These are phyloP conservation scores for Drosophila diplacantha DNA, from an alignment of 2,888 invertebrate genomes.

Conservation along the genomic window DNA sequence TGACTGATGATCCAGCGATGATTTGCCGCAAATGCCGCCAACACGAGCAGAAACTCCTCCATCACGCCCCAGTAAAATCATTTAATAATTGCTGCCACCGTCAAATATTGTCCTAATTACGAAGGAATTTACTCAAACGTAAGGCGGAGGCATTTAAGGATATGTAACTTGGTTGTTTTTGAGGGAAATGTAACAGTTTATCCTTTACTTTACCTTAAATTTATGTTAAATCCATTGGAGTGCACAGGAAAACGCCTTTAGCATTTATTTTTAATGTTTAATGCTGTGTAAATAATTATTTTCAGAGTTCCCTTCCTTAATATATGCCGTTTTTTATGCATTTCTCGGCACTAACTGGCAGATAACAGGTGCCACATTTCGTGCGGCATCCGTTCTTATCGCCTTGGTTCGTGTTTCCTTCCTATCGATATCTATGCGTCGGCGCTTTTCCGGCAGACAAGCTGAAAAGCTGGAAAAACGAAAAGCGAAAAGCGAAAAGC, in stretches of 20 bases:
- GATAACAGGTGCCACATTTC: constrained; percentile 51
- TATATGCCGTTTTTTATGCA: constrained; percentile 4
- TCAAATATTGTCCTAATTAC: constrained; percentile 20
- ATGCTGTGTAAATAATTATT: constrained; percentile 1
- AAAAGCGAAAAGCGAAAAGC: constrained; percentile 10
- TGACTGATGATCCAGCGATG: constrained; percentile 69
- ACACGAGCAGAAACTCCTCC: background rate
- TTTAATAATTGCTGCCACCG: constrained; percentile 13
- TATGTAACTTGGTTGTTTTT: background rate
- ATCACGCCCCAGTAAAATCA: constrained; percentile 7
- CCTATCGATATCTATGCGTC: constrained; percentile 22
- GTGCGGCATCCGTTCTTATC: constrained; percentile 22
- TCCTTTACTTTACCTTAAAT: background rate
- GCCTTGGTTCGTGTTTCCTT: constrained; percentile 24
- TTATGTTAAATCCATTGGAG: no score
- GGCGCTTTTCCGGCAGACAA: constrained; percentile 24
- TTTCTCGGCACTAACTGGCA: constrained; percentile 25
- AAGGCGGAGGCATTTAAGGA: background rate
- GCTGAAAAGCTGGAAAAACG: constrained; percentile 14
- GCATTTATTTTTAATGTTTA: background rate
- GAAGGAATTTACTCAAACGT: background rate
- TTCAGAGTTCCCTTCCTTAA: background rate
- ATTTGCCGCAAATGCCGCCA: constrained; percentile 54
- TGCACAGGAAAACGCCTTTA: background rate
- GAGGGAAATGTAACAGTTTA: background rate